Evolutionary conservation across 2,113 vertebrate genomes (phyloP), one percentile per base, ranked within the genome.

Genomic region (Smithornis capensis): DNA sequence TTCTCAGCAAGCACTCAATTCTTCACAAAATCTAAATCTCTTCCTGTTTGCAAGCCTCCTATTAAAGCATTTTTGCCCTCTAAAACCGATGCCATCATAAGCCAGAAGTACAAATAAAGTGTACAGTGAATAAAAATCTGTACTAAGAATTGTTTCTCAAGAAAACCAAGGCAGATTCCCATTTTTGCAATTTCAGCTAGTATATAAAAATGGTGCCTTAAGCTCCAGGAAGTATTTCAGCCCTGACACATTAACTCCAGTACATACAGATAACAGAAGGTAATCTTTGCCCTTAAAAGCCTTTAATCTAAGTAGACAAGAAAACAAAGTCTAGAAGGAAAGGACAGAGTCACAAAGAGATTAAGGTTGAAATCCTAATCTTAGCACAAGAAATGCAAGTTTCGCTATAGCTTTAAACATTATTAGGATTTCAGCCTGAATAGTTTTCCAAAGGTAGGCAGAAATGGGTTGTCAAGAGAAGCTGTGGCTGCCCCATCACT

Each of bases 361-460:
- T 59, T 38, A 68, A 71, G 1, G 4, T 3, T 65, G 31, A 83
- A 86, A 60, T 56, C 19, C 24, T 23, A 49, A 25, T 44, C 6
- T 25, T 62, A 57, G 6, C 19, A 56, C 59, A 83, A 38, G 9
- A 79, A 83, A 44, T 12, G 0, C 9, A 73, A 45, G 4, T 24
- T 84, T 70, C 3, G 0, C 8, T 37, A 6, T 16, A 33, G 3
- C 4, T 33, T 56, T 70, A 75, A 45, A 31, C 0, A 5, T 17
- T 40, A 3, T 8, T 73, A 12, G 11, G 7, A 49, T 83, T 95
- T 86, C 12, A 83, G 9, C 0, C 0, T 13, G 18, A 50, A 14
- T 4, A 38, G 13, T 42, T 81, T 77, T 91, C 25, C 7, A 59
- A 67, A 78, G 25, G 33, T 15, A 45, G 9, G 40, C 1, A n/a